These are phyloP conservation scores for Tichodroma muraria DNA, from an alignment of 2,113 vertebrate species.

Conservation along the genomic window DNA sequence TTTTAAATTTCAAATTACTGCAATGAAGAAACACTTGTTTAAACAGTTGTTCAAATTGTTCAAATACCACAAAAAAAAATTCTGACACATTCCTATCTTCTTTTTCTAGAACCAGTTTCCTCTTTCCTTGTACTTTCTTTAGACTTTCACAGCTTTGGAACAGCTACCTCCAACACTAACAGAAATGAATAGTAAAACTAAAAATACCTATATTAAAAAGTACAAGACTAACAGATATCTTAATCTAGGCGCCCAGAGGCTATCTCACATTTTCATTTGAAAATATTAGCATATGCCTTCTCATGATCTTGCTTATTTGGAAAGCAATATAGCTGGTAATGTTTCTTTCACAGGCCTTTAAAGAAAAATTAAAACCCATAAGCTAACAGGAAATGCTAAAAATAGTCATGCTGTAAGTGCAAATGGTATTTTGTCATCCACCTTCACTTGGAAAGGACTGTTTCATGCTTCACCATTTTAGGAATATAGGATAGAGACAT, in stretches of 20 bases:
- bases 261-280: background rate
- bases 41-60: no score
- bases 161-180: background rate
- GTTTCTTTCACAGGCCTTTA: background rate
- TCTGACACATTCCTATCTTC: background rate
- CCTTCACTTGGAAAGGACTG: background rate
- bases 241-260: background rate
- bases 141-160: background rate
- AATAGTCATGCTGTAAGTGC: background rate
- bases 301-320: background rate
- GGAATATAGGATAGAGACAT: background rate
- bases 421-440: background rate
- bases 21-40: background rate
- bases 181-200: background rate
- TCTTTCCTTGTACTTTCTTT: background rate
- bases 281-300: background rate
- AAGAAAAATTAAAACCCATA: background rate
- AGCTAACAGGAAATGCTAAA: background rate
- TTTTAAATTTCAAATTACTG: background rate
- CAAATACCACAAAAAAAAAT: background rate
- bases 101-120: background rate
- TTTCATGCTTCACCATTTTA: background rate
- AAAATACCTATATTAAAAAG: background rate
- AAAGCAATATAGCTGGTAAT: background rate
- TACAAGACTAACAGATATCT: background rate